Percentiles rank a stretch among this genome's conserved stretches.
Evolutionary conservation across 1,140 invertebrate genomes (phyloP).

Genomic region (Cydia fagiglandana): DNA sequence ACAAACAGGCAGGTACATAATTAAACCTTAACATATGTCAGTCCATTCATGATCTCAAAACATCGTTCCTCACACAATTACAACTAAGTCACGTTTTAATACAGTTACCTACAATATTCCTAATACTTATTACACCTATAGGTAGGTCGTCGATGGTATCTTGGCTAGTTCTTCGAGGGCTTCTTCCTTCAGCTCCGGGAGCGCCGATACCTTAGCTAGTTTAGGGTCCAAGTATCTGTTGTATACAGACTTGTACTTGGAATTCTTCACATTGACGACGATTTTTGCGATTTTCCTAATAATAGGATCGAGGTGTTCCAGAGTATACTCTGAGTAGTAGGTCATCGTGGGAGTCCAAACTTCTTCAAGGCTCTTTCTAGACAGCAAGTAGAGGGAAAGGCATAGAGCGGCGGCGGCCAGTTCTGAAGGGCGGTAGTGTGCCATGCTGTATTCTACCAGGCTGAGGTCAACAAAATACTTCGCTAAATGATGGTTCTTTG

Average conservation of each 20-base stretch:
- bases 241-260: conserved; percentile 82
- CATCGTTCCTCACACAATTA: conserved; percentile 34
- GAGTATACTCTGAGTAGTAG: conserved; percentile 82
- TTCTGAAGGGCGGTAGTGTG: conserved; percentile 89
- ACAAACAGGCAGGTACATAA: conserved; percentile 58
- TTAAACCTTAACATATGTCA: conserved; percentile 48
- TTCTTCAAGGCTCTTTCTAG: conserved; percentile 65
- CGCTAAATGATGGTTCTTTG: conserved; percentile 89
- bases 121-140: conserved; percentile 33
- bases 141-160: conserved; percentile 36
- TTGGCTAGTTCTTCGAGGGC: conserved; percentile 55
- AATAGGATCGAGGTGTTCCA: conserved; percentile 81
- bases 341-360: conserved; percentile 82
- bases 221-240: conserved; percentile 82
- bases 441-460: conserved; percentile 90
- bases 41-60: background rate
- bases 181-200: conserved; percentile 79
- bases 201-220: conserved; percentile 81
- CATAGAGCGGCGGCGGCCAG: conserved; percentile 80
- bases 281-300: conserved; percentile 81
- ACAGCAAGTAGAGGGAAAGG: conserved; percentile 77
- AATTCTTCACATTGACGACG: conserved; percentile 79
- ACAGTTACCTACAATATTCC: conserved; percentile 37
- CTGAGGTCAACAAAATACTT: conserved; percentile 96
- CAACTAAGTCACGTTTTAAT: conserved; percentile 36